Evolutionary conservation across 2,113 vertebrate species (phyloP).

Genomic region (Seriola dumerili): DNA sequence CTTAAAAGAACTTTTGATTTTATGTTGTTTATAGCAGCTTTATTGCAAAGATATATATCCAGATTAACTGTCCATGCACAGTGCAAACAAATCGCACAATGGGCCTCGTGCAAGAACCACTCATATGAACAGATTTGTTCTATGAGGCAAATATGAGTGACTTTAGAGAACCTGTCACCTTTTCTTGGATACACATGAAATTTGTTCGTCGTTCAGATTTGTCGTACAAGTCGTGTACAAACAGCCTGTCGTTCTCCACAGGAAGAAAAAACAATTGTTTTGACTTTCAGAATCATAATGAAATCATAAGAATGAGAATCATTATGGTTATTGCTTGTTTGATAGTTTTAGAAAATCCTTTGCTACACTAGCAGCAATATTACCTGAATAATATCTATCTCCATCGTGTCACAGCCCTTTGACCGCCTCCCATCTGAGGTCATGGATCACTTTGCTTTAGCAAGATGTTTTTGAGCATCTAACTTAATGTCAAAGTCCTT

Average conservation of each 20-base stretch:
- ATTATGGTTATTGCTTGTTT: too few relatives aligned
- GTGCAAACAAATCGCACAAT: slow-evolving; percentile 32
- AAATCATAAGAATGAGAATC: too few relatives aligned
- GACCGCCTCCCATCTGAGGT: neutral
- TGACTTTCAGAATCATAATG: neutral
- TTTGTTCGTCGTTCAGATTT: neutral
- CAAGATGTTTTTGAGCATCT: too few relatives aligned
- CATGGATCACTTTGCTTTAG: neutral
- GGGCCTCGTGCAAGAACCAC: slow-evolving; percentile 69
- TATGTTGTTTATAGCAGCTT: neutral
- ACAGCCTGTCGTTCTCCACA: neutral
- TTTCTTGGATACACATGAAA: too few relatives aligned
- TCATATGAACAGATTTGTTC: neutral
- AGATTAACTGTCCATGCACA: slow-evolving; percentile 28
- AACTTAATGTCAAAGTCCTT: too few relatives aligned
- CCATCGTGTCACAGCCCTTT: neutral
- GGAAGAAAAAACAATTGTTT: neutral
- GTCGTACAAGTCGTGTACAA: neutral
- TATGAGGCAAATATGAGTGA: neutral
- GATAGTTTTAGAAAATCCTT: neutral
- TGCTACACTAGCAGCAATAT: neutral
- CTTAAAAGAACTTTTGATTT: neutral
- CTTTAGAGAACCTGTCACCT: neutral
- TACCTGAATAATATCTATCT: neutral
- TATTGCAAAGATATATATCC: neutral